Conservation (phyloP, 2,888 invertebrate genomes). For the Branchellion lobata region DNA sequence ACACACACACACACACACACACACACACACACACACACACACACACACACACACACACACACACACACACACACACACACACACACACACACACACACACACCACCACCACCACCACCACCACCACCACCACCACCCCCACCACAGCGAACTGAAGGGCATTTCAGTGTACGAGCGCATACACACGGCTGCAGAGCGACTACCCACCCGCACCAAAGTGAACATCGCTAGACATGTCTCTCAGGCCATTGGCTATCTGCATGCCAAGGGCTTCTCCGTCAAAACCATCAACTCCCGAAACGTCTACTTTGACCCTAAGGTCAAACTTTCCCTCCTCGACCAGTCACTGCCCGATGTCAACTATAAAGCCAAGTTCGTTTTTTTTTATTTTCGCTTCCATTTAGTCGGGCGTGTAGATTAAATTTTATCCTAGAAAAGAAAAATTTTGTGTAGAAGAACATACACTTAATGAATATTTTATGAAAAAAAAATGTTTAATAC, state of each 20-base stretch:
- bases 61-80: no score
- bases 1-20: no score
- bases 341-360: conserved; percentile 47
- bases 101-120: no score
- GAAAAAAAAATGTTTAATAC: no score
- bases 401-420: no score
- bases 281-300: conserved; percentile 62
- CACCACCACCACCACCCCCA: no score
- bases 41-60: no score
- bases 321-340: conserved; percentile 63
- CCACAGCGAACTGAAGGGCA: conserved; percentile 58
- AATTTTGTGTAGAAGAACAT: background rate
- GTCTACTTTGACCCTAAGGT: conserved; percentile 63
- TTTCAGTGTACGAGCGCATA: conserved; percentile 60
- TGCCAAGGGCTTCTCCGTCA: conserved; percentile 63
- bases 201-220: conserved; percentile 57
- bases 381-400: no score
- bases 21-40: no score
- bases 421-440: no score
- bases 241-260: conserved; percentile 64
- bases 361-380: background rate
- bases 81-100: no score
- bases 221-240: conserved; percentile 60
- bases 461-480: background rate
- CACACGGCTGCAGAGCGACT: conserved; percentile 57